Conservation (phyloP, 2,888 invertebrate genomes). For the Pheosia gnoma region DNA sequence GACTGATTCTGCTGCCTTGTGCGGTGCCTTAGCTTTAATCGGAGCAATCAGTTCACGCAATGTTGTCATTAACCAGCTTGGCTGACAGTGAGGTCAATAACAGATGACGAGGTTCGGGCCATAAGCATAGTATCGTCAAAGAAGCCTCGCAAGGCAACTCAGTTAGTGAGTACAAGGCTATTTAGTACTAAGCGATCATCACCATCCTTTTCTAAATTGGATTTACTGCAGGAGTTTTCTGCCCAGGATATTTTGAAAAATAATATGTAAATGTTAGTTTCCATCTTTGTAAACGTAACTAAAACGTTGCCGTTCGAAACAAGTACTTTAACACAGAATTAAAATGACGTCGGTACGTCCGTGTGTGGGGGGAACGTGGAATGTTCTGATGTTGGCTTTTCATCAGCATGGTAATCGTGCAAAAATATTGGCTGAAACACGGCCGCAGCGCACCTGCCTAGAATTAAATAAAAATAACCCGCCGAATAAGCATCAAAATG, state of each 20-base stretch:
- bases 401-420: slow-evolving; percentile 82
- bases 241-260: no score
- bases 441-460: slow-evolving; percentile 71
- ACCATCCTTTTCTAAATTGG: no score
- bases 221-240: background rate
- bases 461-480: slow-evolving; percentile 83
- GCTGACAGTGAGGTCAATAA: no score
- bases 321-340: slow-evolving; percentile 57
- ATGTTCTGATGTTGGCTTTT: slow-evolving; percentile 78
- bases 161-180: no score
- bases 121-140: no score
- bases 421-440: slow-evolving; percentile 77
- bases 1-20: no score
- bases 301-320: slow-evolving; percentile 43
- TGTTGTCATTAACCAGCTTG: no score
- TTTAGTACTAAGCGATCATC: no score
- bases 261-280: slow-evolving; percentile 13
- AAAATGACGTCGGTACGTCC: slow-evolving; percentile 53
- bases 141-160: no score
- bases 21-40: no score
- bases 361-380: slow-evolving; percentile 52
- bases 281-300: slow-evolving; percentile 19
- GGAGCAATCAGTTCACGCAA: no score
- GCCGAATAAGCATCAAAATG: slow-evolving; percentile 64
- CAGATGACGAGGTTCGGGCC: no score